Evolutionary conservation across 2,888 invertebrate genomes (phyloP).

Genomic region (Oligia latruncula): DNA sequence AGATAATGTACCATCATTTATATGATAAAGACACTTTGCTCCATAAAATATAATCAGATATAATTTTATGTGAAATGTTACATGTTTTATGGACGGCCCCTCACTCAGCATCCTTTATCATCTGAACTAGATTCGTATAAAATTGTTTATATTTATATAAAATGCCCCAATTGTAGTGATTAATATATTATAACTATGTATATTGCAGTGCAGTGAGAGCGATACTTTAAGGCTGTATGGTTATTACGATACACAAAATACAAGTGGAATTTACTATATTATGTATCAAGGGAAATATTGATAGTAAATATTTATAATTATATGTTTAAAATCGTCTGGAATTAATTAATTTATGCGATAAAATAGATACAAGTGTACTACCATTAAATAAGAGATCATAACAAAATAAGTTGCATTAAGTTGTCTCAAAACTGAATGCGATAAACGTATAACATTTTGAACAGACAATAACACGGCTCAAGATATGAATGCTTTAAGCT

Average conservation of each 20-base stretch:
- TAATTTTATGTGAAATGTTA: slow-evolving; percentile 1
- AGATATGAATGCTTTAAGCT: slow-evolving; percentile 28
- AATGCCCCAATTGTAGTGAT: slow-evolving; percentile 66
- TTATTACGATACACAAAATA: slow-evolving; percentile 51
- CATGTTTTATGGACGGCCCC: slow-evolving; percentile 36
- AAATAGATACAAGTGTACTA: slow-evolving; percentile 28
- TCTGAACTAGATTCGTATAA: slow-evolving; percentile 55
- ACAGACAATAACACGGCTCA: slow-evolving; percentile 58
- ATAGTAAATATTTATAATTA: slow-evolving; percentile 33
- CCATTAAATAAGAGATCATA: slow-evolving; percentile 26
- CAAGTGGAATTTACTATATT: slow-evolving; percentile 39
- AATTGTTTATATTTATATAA: slow-evolving; percentile 59
- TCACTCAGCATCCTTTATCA: slow-evolving; percentile 30
- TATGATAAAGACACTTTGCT: neutral
- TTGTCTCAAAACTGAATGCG: slow-evolving; percentile 27
- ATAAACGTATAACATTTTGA: slow-evolving; percentile 6
- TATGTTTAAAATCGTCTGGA: slow-evolving; percentile 33
- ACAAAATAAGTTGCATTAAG: slow-evolving; percentile 4
- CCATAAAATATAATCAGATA: slow-evolving; percentile 5
- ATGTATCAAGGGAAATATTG: slow-evolving; percentile 42
- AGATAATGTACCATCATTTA: neutral
- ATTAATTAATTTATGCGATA: slow-evolving; percentile 27
- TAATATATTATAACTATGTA: slow-evolving; percentile 53
- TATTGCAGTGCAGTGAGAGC: slow-evolving; percentile 53
- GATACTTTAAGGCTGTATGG: slow-evolving; percentile 55